A percentile compares a stretch with the other conserved stretches of the same genome.
phyloP scores from a whole-genome alignment of 1,140 invertebrate genomes.

The Thaumetopoea pityocampa region DNA sequence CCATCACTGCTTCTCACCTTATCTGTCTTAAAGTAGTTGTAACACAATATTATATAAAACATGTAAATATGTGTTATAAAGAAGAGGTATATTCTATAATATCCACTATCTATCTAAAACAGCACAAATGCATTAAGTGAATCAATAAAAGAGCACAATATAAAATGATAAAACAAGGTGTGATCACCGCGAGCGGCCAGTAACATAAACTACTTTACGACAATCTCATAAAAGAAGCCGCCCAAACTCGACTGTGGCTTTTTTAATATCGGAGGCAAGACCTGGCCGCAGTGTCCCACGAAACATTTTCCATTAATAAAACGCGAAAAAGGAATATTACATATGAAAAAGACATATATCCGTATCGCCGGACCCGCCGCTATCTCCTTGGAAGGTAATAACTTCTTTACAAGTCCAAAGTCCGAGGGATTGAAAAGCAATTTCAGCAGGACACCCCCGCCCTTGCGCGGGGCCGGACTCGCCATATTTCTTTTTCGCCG shows the following conservation, averaged over 20 bases:
- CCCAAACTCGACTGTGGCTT: constrained; percentile 49
- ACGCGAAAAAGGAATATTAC: constrained; percentile 75
- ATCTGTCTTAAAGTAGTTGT: no score
- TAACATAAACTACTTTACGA: constrained; percentile 51
- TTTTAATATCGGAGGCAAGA: constrained; percentile 66
- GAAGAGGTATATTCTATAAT: no score
- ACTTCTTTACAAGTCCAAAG: constrained; percentile 79
- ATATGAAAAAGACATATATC: constrained; percentile 76
- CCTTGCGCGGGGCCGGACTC: constrained; percentile 57
- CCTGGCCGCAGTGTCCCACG: constrained; percentile 63
- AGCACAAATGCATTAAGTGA: no score
- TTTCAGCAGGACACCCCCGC: constrained; percentile 75
- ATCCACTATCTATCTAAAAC: no score
- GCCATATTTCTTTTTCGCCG: constrained; percentile 74
- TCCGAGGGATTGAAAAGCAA: constrained; percentile 78
- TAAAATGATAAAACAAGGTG: constrained; percentile 11
- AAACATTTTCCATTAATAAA: constrained; percentile 76
- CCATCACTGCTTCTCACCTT: no score
- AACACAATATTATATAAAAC: no score
- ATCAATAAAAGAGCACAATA: no score
- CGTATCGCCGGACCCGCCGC: constrained; percentile 72
- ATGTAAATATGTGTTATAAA: no score
- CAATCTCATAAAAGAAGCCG: constrained; percentile 61
- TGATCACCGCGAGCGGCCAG: constrained; percentile 10
- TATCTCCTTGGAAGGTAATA: constrained; percentile 77